Evolutionary conservation across 1,140 invertebrate species (phyloP), one percentile per base, ranked within the genome.

Genomic region (Drosophila carrolli): DNA sequence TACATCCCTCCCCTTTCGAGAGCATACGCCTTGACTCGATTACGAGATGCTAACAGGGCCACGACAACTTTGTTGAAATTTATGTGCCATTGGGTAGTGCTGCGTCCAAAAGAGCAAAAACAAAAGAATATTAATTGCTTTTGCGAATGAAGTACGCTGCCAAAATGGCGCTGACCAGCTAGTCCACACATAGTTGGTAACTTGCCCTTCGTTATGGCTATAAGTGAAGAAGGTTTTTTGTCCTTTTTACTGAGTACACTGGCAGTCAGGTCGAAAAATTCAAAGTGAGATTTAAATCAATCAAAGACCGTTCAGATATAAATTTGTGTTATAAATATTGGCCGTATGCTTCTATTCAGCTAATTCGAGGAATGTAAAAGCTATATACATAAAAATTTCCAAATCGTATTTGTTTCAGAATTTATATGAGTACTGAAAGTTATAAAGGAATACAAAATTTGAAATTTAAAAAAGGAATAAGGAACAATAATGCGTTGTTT

Each of bases 81-180:
- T 86, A 86, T 86, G 83, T 88, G 83, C 79, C 83, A 79, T 76
- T 79, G 83, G 82, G 63, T 56, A 56, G 43, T 53, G 43, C 29
- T 3, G 14, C 40, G n/a, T 27, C 58, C 54, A 43, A 58, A 67
- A 14, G 73, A 56, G 50, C 57, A 80, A 75, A 68, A 75, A 74
- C 63, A 57, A 72, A 60, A 65, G 58, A 58, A 82, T 83, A 82
- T 81, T 89, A 89, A 89, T 89, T 89, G 84, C 84, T 89, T 89
- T 89, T 89, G 63, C 84, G 84, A 89, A 89, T 89, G 75, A 80
- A 89, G 80, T 88, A 13, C 58, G 61, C 61, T 59, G 75, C 75
- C 78, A 82, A 85, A 88, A 82, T 82, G 79, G 61, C 67, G 53
- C 77, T 78, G 67, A 50, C 74, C 60, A 60, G 48, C 73, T 71